These are phyloP conservation scores for Diploptera punctata DNA, from an alignment of 2,888 invertebrate species.

Conservation along the genomic window DNA sequence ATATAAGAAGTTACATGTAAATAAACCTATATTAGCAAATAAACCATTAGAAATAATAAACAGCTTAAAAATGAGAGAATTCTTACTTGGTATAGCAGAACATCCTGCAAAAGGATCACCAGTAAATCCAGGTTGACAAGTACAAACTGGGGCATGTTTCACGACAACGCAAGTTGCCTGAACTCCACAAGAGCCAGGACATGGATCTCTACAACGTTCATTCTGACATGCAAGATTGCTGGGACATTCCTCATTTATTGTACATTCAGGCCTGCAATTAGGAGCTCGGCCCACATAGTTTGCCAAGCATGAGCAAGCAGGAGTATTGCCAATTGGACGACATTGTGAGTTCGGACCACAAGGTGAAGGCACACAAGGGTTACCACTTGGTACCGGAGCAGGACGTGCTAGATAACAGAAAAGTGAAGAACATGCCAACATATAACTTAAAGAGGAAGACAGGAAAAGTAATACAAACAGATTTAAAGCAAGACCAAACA, in stretches of 20 bases:
- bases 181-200: slow-evolving; percentile 68
- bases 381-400: slow-evolving; percentile 46
- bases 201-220: slow-evolving; percentile 75
- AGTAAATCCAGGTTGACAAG: slow-evolving; percentile 64
- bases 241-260: slow-evolving; percentile 61
- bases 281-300: slow-evolving; percentile 68
- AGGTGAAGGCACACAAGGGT: slow-evolving; percentile 73
- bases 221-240: slow-evolving; percentile 59
- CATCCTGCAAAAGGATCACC: slow-evolving; percentile 73
- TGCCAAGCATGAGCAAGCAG: slow-evolving; percentile 62
- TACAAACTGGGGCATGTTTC: slow-evolving; percentile 76
- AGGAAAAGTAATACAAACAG: slow-evolving; percentile 47
- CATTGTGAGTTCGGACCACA: slow-evolving; percentile 66
- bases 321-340: slow-evolving; percentile 60
- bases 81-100: slow-evolving; percentile 47
- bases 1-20: no score
- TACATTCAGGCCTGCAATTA: slow-evolving; percentile 71
- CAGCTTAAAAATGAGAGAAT: no score
- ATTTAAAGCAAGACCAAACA: no score
- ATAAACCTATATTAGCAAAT: no score
- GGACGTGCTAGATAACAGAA: slow-evolving; percentile 38
- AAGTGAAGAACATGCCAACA: slow-evolving; percentile 4
- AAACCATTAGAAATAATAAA: no score
- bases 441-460: not conserved
- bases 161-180: slow-evolving; percentile 65